Evolutionary conservation across 2,797 vertebrate genomes (phyloP), one percentile per base, ranked within the genome.

Genomic region (Lindbergichthys nudifrons): DNA sequence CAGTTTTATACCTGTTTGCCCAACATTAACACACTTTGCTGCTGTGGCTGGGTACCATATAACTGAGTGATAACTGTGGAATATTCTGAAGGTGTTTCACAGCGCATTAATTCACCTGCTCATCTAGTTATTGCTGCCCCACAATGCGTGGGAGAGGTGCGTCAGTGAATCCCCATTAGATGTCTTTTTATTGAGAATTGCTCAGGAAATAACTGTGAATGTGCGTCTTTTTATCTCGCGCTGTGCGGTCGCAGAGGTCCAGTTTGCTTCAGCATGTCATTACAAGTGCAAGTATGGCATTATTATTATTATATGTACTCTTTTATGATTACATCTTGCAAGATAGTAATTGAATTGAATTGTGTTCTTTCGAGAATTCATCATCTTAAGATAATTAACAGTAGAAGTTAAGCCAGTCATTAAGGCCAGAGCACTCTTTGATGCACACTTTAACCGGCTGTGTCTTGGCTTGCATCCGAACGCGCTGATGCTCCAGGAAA

Each of bases 51-150:
- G 79, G 62, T 47, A 64, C 84, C 87, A 87, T 92, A 88, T 92
- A 93, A 80, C 69, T 42, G 79, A 80, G 67, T 42, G 79, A 82
- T 89, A 87, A 73, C 77, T 73, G 83, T 84, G 82, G 77, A 79
- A 80, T 84, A 83, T 87, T 89, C 88, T 47, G 84, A 80, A 75
- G 67, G 85, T 62, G 84, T 85, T 83, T 87, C 78, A 84, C 82
- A 77, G 77, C 32, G 75, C 75, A 82, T 82, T 84, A 89, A 88
- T 89, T 85, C 86, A 84, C 74, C 41, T 73, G 69, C 82, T 90
- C 84, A 81, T 91, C 83, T 81, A 85, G 91, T 92, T 90, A 91
- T 87, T 71, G 86, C 73, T 72, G 88, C 88, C 80, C 75, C 70
- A 80, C 79, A 65, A 78, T 45, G 74, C 43, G 75, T 87, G 84